Evolutionary conservation across 2,888 invertebrate genomes (phyloP).

Genomic region (Agrochola circellaris): DNA sequence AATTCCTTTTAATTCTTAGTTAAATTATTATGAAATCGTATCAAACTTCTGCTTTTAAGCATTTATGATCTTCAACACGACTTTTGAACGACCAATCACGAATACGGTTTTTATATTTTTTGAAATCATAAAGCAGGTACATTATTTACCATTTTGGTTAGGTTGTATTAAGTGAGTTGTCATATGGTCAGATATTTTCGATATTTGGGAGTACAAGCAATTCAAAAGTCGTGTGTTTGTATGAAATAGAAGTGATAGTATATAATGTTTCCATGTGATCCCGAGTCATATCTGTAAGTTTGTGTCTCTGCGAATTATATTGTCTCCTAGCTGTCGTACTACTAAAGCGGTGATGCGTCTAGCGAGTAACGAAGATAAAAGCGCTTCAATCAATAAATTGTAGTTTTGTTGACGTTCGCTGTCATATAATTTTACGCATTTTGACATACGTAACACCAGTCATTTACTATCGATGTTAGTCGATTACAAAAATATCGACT

Average conservation of each 20-base stretch:
- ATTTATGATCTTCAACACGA: conserved; percentile 46
- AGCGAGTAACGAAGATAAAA: conserved; percentile 28
- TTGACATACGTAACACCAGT: neutral
- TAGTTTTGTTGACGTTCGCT: neutral
- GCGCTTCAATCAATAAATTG: conserved; percentile 12
- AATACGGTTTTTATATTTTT: conserved; percentile 10
- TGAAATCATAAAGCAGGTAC: conserved; percentile 51
- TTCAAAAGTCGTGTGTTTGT: conserved; percentile 50
- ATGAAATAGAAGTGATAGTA: conserved; percentile 52
- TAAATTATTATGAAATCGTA: conserved; percentile 57
- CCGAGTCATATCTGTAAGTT: conserved; percentile 75
- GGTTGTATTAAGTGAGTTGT: conserved; percentile 42
- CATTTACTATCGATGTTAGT: neutral
- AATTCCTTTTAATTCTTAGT: conserved; percentile 50
- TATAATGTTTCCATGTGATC: conserved; percentile 69
- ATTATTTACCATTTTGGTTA: conserved; percentile 32
- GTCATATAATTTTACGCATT: neutral
- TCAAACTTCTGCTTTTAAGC: conserved; percentile 54
- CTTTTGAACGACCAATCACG: conserved; percentile 47
- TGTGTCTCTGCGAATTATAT: conserved; percentile 55
- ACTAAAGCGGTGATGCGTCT: conserved; percentile 39
- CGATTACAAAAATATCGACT: neutral
- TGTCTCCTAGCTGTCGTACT: conserved; percentile 55
- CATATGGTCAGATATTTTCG: conserved; percentile 33
- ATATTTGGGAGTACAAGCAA: conserved; percentile 23